Percentiles rank a stretch among this genome's conserved stretches.
phyloP scores from a whole-genome alignment of 2,113 vertebrate genomes.

The Dissostichus mawsoni region DNA sequence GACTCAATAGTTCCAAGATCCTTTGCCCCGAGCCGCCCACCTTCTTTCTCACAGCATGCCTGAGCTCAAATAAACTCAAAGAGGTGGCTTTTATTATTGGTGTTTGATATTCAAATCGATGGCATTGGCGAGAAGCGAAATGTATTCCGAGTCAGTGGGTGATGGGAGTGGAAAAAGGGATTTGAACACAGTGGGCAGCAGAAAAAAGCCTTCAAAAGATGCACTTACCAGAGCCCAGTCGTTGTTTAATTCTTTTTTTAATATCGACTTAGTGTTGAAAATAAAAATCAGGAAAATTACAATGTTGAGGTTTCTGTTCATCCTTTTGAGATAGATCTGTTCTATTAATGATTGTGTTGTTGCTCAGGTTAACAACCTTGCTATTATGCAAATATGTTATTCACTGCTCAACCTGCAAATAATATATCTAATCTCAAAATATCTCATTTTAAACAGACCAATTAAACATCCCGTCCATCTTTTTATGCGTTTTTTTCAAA shows the following conservation, averaged over 20 bases:
- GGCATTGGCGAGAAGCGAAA: slow-evolving; percentile 55
- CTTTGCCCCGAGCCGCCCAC: slow-evolving; percentile 53
- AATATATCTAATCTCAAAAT: background rate
- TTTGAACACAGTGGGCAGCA: slow-evolving; percentile 12
- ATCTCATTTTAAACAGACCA: no score
- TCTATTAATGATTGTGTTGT: slow-evolving; percentile 53
- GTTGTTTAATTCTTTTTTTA: slow-evolving; percentile 42
- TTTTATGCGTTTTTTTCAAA: no score
- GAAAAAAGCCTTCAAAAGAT: slow-evolving; percentile 44
- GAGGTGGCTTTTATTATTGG: slow-evolving; percentile 73
- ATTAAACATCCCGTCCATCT: background rate
- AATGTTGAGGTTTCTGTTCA: slow-evolving; percentile 28
- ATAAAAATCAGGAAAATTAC: slow-evolving; percentile 53
- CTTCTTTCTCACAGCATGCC: slow-evolving; percentile 65
- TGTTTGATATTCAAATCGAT: slow-evolving; percentile 81
- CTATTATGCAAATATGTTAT: background rate
- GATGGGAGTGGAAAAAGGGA: slow-evolving; percentile 25
- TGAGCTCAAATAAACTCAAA: slow-evolving; percentile 69
- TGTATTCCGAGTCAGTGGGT: slow-evolving; percentile 59
- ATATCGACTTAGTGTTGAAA: slow-evolving; percentile 63
- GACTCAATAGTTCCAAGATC: slow-evolving; percentile 68
- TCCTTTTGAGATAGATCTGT: slow-evolving; percentile 27
- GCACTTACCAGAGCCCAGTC: slow-evolving; percentile 12
- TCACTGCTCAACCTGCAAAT: background rate
- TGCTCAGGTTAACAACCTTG: slow-evolving; percentile 10